Evolutionary conservation across 1,140 invertebrate genomes (phyloP).

Genomic region (Drosophila dunni): DNA sequence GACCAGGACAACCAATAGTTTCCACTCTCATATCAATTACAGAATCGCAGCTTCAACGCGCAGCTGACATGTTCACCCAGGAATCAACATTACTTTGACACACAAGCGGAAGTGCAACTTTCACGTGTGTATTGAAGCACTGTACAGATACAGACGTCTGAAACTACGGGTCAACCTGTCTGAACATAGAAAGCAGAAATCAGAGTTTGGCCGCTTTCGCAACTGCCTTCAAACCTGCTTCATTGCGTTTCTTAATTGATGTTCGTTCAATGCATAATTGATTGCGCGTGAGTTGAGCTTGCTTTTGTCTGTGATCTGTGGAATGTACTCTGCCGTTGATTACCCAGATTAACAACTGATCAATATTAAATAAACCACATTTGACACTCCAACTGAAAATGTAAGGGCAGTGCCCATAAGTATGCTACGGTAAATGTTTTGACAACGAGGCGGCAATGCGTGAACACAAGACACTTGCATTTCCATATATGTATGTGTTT

Average conservation of each 20-base stretch:
- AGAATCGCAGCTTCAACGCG: constrained; percentile 34
- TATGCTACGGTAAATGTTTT: constrained; percentile 35
- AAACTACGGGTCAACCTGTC: constrained; percentile 21
- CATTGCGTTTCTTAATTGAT: constrained; percentile 71
- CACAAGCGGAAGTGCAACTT: constrained; percentile 44
- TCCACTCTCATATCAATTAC: neutral
- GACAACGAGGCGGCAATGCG: constrained; percentile 6
- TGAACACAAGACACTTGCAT: neutral
- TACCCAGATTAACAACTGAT: constrained; percentile 67
- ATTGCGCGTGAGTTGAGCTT: constrained; percentile 46
- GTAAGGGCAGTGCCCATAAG: constrained; percentile 24
- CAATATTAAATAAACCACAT: constrained; percentile 77
- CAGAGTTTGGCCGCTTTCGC: constrained; percentile 12
- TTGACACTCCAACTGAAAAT: constrained; percentile 24
- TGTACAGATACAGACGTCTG: constrained; percentile 7
- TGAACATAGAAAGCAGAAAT: neutral
- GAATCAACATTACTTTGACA: constrained; percentile 31
- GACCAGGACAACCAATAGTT: constrained; percentile 46
- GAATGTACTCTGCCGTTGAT: constrained; percentile 41
- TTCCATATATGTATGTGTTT: constrained; percentile 8
- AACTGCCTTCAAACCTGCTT: constrained; percentile 11
- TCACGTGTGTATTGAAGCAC: constrained; percentile 11
- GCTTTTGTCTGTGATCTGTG: constrained; percentile 36
- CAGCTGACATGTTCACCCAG: constrained; percentile 41
- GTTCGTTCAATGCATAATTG: constrained; percentile 52